Base-by-base conservation (phyloP, 2,888 invertebrate genomes). In the Dicyrtoma fusca region DNA sequence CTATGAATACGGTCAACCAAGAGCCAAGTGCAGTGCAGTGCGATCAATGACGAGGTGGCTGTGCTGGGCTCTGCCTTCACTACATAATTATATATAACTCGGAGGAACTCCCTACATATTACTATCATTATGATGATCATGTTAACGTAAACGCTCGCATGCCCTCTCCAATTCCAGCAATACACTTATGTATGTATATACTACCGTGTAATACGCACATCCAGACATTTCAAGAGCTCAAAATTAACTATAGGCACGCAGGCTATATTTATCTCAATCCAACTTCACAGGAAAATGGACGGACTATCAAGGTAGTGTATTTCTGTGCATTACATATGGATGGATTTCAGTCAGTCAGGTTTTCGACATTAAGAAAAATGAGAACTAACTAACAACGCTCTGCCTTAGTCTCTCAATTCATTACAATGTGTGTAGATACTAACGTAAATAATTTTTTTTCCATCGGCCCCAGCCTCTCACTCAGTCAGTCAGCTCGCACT, bases 321-420 rank as follows among this genome's bases (percentile, higher is more conserved):
- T 34, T n/a, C n/a, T 5, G 34, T 34, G 34, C 14, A 57, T 57
- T 57, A 57, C 25, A 57, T 57, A 57, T 25, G 57, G 45, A 19
- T 23, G 25, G 63, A 14, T 23, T 25, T 17, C 11, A 23, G 23
- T 2, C 5, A 63, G 23, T 65, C 26, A 51, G 25, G 14, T 21
- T 66, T 66, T 53, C 14, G 55, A 26, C 55, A 55, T 66, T 51
- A 66, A 53, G 55, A 66, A 64, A 63, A 66, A 66, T 66, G 23
- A 66, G 53, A 66, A 25, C 53, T 65, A 65, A 51, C 66, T 63
- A 34, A 51, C 51, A 53, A 42, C 26, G 34, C n/a, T 64, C 49
- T 49, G 64, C 64, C 64, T 49, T 45, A 45, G 63, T 34, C 57
- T 57, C 64, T 64, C 64, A 26, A 47, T 64, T 63, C 62, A 63